phyloP scores from a whole-genome alignment of 2,113 vertebrate genomes.

The Forbesichthys agassizii region DNA sequence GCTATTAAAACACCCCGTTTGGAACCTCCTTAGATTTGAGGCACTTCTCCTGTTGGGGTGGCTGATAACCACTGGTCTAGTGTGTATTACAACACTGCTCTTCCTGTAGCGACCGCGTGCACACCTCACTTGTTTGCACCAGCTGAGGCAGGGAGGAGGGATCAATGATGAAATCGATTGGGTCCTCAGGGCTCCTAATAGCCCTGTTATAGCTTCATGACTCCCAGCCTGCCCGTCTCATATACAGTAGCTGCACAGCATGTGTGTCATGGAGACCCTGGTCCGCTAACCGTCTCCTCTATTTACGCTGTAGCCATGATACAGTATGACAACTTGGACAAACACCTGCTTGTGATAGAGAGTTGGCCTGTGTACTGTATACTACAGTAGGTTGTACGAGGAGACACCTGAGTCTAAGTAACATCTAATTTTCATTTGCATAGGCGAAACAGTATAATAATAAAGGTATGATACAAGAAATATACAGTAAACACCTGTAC shows the following conservation, averaged over 20 bases:
- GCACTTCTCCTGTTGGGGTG: too few species aligned
- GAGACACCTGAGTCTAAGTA: too few species aligned
- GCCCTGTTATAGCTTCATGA: constrained; percentile 72
- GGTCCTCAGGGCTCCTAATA: constrained; percentile 73
- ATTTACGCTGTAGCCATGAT: constrained; percentile 29
- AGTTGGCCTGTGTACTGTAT: constrained; percentile 48
- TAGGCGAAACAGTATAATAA: too few species aligned
- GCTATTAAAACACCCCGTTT: too few species aligned
- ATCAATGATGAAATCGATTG: constrained; percentile 75
- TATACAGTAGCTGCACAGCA: constrained; percentile 20
- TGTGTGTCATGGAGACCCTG: constrained; percentile 34
- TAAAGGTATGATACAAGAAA: too few species aligned
- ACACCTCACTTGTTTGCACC: constrained; percentile 56
- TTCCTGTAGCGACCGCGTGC: constrained; percentile 51
- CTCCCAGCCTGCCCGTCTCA: constrained; percentile 61
- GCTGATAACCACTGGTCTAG: constrained; percentile 19
- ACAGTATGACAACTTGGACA: constrained; percentile 43
- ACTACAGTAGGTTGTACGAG: too few species aligned
- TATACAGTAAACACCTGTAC: too few species aligned
- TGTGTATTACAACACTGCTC: constrained; percentile 44
- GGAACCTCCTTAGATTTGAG: too few species aligned
- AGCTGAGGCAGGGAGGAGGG: constrained; percentile 54
- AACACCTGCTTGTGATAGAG: constrained; percentile 40
- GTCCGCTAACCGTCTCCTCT: constrained; percentile 27
- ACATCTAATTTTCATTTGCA: too few species aligned